Conservation (phyloP, 2,113 vertebrate genomes). For the Xerus inauris region DNA sequence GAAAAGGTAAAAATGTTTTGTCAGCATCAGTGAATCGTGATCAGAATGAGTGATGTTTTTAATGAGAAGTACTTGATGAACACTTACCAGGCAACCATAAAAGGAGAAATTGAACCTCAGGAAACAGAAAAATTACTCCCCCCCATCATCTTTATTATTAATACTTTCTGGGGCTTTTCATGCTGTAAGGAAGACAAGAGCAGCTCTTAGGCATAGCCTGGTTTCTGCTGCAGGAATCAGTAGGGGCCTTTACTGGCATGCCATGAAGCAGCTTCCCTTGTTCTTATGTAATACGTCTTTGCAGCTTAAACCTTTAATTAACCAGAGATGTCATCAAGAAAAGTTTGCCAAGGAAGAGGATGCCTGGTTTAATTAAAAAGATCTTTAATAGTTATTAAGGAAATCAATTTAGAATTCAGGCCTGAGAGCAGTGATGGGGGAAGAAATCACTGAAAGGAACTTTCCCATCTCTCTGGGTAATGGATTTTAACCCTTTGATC, state of each 20-base stretch:
- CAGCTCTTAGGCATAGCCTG: not conserved
- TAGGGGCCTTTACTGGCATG: slow-evolving; percentile 18
- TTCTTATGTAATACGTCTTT: slow-evolving; percentile 80
- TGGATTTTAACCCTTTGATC: slow-evolving; percentile 75
- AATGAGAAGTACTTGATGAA: slow-evolving; percentile 61
- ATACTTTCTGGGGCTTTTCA: slow-evolving; percentile 9
- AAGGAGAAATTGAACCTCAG: slow-evolving; percentile 51
- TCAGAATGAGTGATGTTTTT: slow-evolving; percentile 61
- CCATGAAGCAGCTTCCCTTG: slow-evolving; percentile 58
- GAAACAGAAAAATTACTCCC: slow-evolving; percentile 34
- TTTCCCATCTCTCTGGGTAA: slow-evolving; percentile 67
- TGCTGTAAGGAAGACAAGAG: not conserved
- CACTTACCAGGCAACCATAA: slow-evolving; percentile 32
- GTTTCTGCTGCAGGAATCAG: slow-evolving; percentile 61
- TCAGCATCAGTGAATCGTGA: slow-evolving; percentile 56
- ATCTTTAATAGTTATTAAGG: slow-evolving; percentile 80
- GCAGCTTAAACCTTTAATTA: slow-evolving; percentile 88
- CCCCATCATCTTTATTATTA: not conserved
- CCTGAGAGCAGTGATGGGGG: slow-evolving; percentile 51
- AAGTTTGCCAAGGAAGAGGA: slow-evolving; percentile 85
- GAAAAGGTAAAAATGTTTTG: slow-evolving; percentile 70
- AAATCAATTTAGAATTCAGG: slow-evolving; percentile 82
- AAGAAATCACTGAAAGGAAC: slow-evolving; percentile 73
- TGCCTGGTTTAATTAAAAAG: slow-evolving; percentile 86
- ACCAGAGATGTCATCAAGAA: slow-evolving; percentile 83